Evolutionary conservation across 1,140 invertebrate species (phyloP).

Genomic region (Acromyrmex charruanus): DNA sequence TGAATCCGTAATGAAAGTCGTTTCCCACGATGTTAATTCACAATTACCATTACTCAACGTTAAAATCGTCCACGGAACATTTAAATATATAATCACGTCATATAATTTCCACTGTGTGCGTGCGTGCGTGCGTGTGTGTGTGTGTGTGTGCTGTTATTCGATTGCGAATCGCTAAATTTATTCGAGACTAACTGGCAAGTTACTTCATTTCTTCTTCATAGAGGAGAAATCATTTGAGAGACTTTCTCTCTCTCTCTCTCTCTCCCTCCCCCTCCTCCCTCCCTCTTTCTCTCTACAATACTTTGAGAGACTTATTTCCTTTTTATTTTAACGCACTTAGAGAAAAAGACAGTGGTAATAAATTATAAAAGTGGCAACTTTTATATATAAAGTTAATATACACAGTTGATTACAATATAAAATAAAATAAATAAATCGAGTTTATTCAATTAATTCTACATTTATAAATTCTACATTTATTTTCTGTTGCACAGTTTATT

Average conservation of each 20-base stretch:
- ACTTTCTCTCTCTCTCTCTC: no score
- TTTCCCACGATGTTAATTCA: constrained; percentile 25
- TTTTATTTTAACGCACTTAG: not conserved
- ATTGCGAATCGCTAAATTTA: constrained; percentile 13
- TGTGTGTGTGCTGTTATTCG: not conserved
- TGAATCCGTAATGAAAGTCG: constrained; percentile 31
- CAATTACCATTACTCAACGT: constrained; percentile 17
- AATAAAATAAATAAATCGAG: no score
- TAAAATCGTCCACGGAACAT: constrained; percentile 17
- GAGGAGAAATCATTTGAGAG: not conserved
- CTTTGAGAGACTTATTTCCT: not conserved
- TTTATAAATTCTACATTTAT: no score
- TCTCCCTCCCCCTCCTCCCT: no score
- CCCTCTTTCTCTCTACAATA: no score
- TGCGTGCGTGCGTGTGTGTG: no score
- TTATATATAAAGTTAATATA: no score
- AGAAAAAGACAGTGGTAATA: no score
- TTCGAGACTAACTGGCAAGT: not conserved
- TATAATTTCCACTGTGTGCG: not conserved
- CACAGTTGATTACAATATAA: no score
- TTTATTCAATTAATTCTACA: no score
- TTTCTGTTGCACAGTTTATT: no score
- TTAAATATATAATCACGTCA: constrained; percentile 28
- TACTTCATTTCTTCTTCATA: not conserved
- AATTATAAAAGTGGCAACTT: no score